These are phyloP conservation scores for Percopsis transmontana DNA, from an alignment of 2,113 vertebrate genomes.

Conservation along the genomic window DNA sequence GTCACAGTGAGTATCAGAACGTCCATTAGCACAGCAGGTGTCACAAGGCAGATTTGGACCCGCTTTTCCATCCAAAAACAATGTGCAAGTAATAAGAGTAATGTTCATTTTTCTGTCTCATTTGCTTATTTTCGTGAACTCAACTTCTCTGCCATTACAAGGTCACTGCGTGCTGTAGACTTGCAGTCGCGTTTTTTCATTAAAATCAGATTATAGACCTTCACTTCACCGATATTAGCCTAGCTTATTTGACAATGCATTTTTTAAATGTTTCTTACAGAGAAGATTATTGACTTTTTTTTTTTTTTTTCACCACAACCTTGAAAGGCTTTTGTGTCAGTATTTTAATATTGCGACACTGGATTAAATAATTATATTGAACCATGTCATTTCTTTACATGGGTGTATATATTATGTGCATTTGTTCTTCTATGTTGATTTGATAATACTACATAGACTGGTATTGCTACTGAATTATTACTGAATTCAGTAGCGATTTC, in stretches of 20 bases:
- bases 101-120: slow-evolving; percentile 5
- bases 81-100: slow-evolving; percentile 7
- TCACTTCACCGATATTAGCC: too few species aligned
- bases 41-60: slow-evolving; percentile 35
- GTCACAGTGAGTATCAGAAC: slow-evolving; percentile 13
- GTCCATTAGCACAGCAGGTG: slow-evolving; percentile 19
- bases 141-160: slow-evolving; percentile 23
- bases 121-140: slow-evolving; percentile 16
- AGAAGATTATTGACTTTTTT: too few species aligned
- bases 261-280: too few species aligned
- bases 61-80: slow-evolving; percentile 27
- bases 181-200: background rate
- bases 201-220: background rate
- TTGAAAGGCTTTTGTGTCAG: too few species aligned
- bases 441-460: too few species aligned
- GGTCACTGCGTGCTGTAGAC: background rate
- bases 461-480: too few species aligned
- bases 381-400: background rate
- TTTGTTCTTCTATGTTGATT: too few species aligned
- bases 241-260: too few species aligned
- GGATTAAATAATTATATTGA: background rate
- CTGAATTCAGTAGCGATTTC: too few species aligned
- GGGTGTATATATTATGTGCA: too few species aligned
- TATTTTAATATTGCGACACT: too few species aligned
- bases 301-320: too few species aligned